These are phyloP conservation scores for Apodemus sylvaticus DNA, from an alignment of 2,113 vertebrate species.

Conservation along the genomic window DNA sequence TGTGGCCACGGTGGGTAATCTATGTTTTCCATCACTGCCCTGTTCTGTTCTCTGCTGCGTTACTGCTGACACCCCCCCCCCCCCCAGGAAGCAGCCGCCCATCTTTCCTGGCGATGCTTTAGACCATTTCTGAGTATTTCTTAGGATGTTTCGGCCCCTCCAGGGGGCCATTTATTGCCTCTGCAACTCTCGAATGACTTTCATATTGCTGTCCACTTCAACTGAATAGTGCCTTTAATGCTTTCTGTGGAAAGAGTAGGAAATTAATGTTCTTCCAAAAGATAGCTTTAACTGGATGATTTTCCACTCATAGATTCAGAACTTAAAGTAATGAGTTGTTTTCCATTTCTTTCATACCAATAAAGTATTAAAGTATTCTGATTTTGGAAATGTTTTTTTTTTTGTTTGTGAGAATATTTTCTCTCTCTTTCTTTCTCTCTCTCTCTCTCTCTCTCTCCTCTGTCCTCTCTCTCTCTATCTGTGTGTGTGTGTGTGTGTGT, in stretches of 20 bases:
- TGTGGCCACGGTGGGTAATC: neutral
- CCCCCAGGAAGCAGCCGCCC: neutral
- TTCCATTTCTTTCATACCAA: neutral
- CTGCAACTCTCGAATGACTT: neutral
- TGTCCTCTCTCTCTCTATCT: neutral
- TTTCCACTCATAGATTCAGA: neutral
- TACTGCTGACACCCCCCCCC: neutral
- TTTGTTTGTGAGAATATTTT: neutral
- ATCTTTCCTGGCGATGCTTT: neutral
- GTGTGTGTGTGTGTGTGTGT: neutral
- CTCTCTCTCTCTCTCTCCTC: neutral
- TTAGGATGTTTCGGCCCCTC: neutral
- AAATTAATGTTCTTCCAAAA: slow-evolving; percentile 29
- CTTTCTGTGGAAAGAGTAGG: slow-evolving; percentile 15
- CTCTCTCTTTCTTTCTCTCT: neutral
- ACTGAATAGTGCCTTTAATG: neutral
- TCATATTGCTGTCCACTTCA: slow-evolving; percentile 27
- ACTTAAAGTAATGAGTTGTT: neutral
- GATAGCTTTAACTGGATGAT: slow-evolving; percentile 4
- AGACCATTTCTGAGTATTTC: slow-evolving; percentile 4
- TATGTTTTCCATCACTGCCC: neutral
- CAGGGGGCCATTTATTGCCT: neutral
- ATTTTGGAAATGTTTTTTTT: slow-evolving; percentile 18
- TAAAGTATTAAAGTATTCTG: slow-evolving; percentile 17
- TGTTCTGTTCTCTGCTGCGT: neutral